Conservation (phyloP, 2,113 vertebrate genomes). For the Ellobius talpinus region DNA sequence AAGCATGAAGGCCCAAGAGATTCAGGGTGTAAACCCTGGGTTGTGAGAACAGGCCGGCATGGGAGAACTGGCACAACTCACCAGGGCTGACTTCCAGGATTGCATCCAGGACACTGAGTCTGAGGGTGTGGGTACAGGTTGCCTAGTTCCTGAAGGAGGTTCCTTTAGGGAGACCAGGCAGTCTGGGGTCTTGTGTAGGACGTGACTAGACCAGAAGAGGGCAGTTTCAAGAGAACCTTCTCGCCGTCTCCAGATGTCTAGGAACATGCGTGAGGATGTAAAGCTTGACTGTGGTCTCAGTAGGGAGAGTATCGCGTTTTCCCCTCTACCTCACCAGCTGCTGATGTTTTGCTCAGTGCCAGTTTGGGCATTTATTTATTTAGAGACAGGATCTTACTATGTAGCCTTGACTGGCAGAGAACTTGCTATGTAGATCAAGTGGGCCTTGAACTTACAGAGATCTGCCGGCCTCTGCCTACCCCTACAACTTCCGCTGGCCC, state of each 20-base stretch:
- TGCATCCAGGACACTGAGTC: not conserved
- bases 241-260: not conserved
- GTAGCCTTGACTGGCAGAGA: not conserved
- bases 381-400: not conserved
- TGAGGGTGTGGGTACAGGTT: not conserved
- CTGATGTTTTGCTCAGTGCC: not conserved
- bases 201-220: not conserved
- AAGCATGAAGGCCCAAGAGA: not conserved
- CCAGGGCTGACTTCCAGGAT: not conserved
- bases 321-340: not conserved
- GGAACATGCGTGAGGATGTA: not conserved
- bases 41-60: not conserved
- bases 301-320: not conserved
- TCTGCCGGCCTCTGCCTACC: not conserved
- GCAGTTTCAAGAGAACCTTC: not conserved
- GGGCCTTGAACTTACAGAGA: not conserved
- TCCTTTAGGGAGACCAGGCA: not conserved
- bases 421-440: not conserved
- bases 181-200: not conserved
- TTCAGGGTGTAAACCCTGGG: not conserved
- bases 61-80: not conserved
- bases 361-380: not conserved
- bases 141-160: not conserved
- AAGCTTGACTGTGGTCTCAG: not conserved
- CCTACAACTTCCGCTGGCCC: not conserved